phyloP scores from a whole-genome alignment of 1,140 invertebrate species.

The Lucilia sericata region DNA sequence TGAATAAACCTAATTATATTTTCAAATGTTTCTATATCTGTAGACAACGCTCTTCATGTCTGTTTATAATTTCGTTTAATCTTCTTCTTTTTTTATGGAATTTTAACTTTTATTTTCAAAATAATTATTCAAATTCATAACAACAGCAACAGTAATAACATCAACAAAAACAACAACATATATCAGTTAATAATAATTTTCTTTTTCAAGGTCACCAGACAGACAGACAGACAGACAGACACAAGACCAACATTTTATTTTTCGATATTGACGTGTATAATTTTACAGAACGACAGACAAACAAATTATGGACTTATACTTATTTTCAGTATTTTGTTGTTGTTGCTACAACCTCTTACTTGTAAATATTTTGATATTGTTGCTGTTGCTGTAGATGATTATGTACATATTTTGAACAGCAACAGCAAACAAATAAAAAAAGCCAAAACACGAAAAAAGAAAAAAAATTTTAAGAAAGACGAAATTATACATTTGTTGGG shows the following conservation, averaged over 20 bases:
- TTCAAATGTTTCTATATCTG: too few relatives aligned
- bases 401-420: not conserved
- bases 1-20: too few relatives aligned
- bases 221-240: constrained; percentile 16
- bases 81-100: too few relatives aligned
- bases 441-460: not conserved
- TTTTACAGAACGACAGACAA: not conserved
- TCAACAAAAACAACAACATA: not conserved
- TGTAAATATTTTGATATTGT: not conserved
- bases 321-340: not conserved
- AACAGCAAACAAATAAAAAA: not conserved
- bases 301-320: constrained; percentile 4
- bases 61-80: too few relatives aligned
- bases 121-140: not conserved
- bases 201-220: constrained; percentile 26
- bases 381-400: not conserved
- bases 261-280: not conserved
- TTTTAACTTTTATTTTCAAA: not conserved
- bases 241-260: not conserved
- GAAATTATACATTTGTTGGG: constrained; percentile 6
- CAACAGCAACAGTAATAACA: not conserved
- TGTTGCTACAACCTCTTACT: not conserved
- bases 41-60: too few relatives aligned
- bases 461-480: not conserved
- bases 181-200: constrained; percentile 11